Evolutionary conservation across 2,797 vertebrate genomes (phyloP), one percentile per base, ranked within the genome.

Genomic region (Mastacembelus armatus): DNA sequence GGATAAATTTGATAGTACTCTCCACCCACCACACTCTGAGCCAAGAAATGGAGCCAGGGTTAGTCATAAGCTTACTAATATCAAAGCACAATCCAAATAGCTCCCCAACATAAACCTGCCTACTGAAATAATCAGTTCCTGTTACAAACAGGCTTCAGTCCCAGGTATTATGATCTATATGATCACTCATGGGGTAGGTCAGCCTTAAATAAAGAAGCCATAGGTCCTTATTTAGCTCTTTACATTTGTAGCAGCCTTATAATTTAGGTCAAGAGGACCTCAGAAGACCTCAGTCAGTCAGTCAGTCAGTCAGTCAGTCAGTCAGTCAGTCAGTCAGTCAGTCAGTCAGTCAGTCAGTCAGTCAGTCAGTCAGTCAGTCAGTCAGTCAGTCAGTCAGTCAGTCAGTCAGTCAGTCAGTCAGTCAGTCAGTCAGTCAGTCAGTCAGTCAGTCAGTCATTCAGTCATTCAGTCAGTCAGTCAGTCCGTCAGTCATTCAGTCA

Each of bases 1-100:
- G 62, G 64, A 72, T 70, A 57, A 24, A 78, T 58, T 50, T 4
- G 1, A 74, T 45, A 66, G 60, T 21, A 71, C 48, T 67, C 88
- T 61, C 83, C 87, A 64, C 86, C 90, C 84, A 81, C 81, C 76
- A 44, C 27, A 14, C 27, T 11, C 5, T 16, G 39, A 24, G 78
- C 78, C 84, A 85, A 67, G 74, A 83, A 72, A 69, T 52, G 22
- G 24, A 81, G 68, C 69, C 69, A 48, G 33, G 2, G 12, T 40
- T 18, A 26, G 47, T 64, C 40, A 40, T 66, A 54, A 50, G 30
- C 24, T 33, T 9, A 57, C 29, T 14, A 18, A 74, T 78, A 66
- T 40, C 62, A 56, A 64, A 35, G 59, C 66, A 73, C 18, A 66
- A 56, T 40, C 42, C 49, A 56, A 75, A 65, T 56, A 36, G 6